Conservation (phyloP, 2,113 vertebrate genomes). For the Aphelocoma coerulescens region DNA sequence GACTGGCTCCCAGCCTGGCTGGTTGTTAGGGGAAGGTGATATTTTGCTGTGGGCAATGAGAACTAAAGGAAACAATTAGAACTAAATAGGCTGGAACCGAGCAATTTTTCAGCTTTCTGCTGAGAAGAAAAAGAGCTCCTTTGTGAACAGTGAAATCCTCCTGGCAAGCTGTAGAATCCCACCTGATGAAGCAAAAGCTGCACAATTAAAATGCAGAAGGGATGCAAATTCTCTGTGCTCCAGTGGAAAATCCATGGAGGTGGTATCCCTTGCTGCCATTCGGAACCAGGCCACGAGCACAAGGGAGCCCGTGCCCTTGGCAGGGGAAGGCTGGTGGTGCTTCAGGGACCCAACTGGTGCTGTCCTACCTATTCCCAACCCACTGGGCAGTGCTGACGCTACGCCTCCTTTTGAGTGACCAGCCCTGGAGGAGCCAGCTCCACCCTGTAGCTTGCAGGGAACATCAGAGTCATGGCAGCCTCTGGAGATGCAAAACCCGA, state of each 20-base stretch:
- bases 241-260: accelerated
- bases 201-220: not conserved
- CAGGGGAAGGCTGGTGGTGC: not conserved
- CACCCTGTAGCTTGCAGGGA: not conserved
- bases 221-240: not conserved
- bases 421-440: not conserved
- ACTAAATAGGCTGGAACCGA: conserved; percentile 8
- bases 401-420: not conserved
- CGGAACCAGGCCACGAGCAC: accelerated
- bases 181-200: not conserved
- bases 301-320: not conserved
- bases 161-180: not conserved
- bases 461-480: not conserved
- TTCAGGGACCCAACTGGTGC: not conserved
- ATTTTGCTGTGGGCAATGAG: not conserved
- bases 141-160: not conserved
- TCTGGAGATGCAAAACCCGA: not conserved
- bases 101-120: not conserved
- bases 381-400: not conserved
- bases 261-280: not conserved
- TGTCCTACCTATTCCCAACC: not conserved
- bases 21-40: not conserved
- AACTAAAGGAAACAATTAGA: conserved; percentile 44
- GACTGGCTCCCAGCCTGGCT: not conserved
- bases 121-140: not conserved